Base-by-base conservation (phyloP, 1,140 invertebrate species). In the Lineus longissimus region DNA sequence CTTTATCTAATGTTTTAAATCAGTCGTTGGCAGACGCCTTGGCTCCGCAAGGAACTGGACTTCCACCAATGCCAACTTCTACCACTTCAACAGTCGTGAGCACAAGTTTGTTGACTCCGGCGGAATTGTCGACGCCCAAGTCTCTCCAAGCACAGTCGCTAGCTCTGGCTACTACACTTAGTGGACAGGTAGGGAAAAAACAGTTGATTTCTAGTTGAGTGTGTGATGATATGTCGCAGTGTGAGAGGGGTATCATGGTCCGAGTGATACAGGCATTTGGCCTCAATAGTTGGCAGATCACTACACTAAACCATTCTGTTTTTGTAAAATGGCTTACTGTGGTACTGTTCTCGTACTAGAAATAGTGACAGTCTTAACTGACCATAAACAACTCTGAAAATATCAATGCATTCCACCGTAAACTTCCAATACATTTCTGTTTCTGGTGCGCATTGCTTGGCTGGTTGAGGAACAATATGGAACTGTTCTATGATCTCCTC, bases 61-160 rank as follows among this genome's bases (percentile, higher is more conserved):
- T 63, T 31, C 65, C 61, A 58, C 64, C 11, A 59, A 61, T 47
- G 66, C 61, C 41, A 25, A 15, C 43, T 51, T n/a, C 31, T 0
- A 17, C 36, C 51, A 19, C 23, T 15, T 15, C 2, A 15, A 27
- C 23, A n/a, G 23, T 2, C 23, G 17, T 15, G 23, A 27, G 51
- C 17, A 27, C 23, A 55, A 55, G 29, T 29, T 29, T 55, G 51
- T 27, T 55, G 15, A 2, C 29, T 15, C 29, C 23, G 17, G 29
- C 29, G 51, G 23, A 22, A 29, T 29, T 55, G 22, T 36, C 33
- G 29, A 55, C 51, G 23, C 29, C 29, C 29, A 55, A 55, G 51
- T 55, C 9, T 15, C 51, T 29, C 23, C 51, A 36, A 36, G 15
- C 51, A 19, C 23, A 47, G 23, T n/a, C 9, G n/a, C 22, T 55